Conservation (phyloP, 2,888 invertebrate species). For the Nemotelus nigrinus region DNA sequence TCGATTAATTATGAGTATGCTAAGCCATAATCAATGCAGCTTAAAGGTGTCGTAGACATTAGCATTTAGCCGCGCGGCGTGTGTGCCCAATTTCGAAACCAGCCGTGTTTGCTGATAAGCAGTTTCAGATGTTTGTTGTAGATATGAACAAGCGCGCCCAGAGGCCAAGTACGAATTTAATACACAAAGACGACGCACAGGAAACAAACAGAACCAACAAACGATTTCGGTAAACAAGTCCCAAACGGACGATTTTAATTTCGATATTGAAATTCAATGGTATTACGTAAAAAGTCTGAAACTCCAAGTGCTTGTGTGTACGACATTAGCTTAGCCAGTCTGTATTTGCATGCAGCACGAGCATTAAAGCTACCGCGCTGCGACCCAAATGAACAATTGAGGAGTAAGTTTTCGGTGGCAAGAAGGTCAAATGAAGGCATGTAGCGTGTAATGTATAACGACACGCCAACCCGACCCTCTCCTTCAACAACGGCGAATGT, state of each 20-base stretch:
- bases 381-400: neutral
- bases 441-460: neutral
- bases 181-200: neutral
- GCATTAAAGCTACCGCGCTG: neutral
- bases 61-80: slow-evolving; percentile 27
- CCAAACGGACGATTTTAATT: slow-evolving; percentile 17
- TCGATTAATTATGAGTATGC: slow-evolving; percentile 33
- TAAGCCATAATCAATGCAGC: slow-evolving; percentile 38
- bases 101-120: slow-evolving; percentile 26
- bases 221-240: slow-evolving; percentile 1
- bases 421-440: slow-evolving; percentile 25
- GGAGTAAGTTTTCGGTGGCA: neutral
- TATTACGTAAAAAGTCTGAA: slow-evolving; percentile 28
- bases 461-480: neutral
- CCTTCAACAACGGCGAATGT: slow-evolving; percentile 29
- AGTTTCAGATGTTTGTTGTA: neutral
- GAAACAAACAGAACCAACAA: slow-evolving; percentile 4
- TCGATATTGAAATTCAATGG: slow-evolving; percentile 15
- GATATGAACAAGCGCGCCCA: slow-evolving; percentile 19
- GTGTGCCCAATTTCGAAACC: slow-evolving; percentile 14
- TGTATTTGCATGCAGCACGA: slow-evolving; percentile 2
- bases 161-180: neutral
- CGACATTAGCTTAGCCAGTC: neutral
- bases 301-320: too few relatives aligned
- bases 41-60: slow-evolving; percentile 31